Percentiles rank a stretch among this genome's conserved stretches.
phyloP scores from a whole-genome alignment of 2,113 vertebrate species.

The Myotis davidii region DNA sequence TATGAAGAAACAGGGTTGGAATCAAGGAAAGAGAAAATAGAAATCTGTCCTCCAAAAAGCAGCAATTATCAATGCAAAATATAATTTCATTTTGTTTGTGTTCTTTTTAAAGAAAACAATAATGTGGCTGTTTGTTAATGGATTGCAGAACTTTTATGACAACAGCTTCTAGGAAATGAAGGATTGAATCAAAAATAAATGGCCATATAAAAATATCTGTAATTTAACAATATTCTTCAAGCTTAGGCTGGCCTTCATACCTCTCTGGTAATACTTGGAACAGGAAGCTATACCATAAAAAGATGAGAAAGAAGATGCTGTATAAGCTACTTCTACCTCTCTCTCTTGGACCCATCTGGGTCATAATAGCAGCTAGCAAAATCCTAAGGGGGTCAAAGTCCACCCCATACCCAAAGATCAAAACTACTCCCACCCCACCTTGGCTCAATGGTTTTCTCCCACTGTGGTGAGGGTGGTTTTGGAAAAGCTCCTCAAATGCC shows the following conservation, averaged over 20 bases:
- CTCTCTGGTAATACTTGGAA: neutral
- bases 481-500: slow-evolving; percentile 78
- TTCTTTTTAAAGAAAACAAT: slow-evolving; percentile 44
- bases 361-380: slow-evolving; percentile 36
- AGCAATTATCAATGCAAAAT: neutral
- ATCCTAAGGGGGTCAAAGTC: slow-evolving; percentile 56
- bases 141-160: slow-evolving; percentile 31
- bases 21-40: neutral
- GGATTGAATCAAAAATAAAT: neutral
- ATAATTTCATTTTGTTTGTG: slow-evolving; percentile 7
- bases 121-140: slow-evolving; percentile 24
- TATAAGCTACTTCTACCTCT: slow-evolving; percentile 8
- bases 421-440: slow-evolving; percentile 75
- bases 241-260: neutral
- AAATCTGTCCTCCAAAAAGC: neutral
- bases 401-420: slow-evolving; percentile 56
- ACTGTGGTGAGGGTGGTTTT: slow-evolving; percentile 77
- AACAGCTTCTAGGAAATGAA: slow-evolving; percentile 27
- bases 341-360: neutral
- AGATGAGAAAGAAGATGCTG: neutral
- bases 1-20: neutral
- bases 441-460: slow-evolving; percentile 78
- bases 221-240: slow-evolving; percentile 23
- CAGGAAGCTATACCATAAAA: neutral
- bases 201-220: neutral